Evolutionary conservation across 2,888 invertebrate genomes (phyloP).

Genomic region (Troides aeacus): DNA sequence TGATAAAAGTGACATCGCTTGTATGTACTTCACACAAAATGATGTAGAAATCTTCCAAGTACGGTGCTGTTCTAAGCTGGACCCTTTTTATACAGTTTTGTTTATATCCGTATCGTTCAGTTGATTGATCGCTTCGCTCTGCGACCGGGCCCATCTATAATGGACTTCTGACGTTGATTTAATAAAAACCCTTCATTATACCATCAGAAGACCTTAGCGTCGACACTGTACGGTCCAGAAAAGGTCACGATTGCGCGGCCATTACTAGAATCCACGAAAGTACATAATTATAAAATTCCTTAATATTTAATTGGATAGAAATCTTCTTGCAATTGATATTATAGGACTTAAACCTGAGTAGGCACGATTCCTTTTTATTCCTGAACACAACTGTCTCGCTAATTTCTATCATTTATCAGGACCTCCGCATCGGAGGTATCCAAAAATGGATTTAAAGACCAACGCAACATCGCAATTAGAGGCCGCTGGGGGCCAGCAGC

Average conservation of each 20-base stretch:
- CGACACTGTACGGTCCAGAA: constrained; percentile 36
- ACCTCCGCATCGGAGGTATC: constrained; percentile 42
- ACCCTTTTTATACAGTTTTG: constrained; percentile 42
- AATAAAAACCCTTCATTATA: constrained; percentile 78
- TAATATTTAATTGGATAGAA: constrained; percentile 24
- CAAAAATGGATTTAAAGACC: constrained; percentile 44
- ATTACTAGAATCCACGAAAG: constrained; percentile 43
- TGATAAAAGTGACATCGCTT: neutral
- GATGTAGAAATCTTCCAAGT: constrained; percentile 32
- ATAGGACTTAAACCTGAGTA: constrained; percentile 25
- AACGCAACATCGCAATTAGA: constrained; percentile 58
- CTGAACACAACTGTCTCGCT: constrained; percentile 35
- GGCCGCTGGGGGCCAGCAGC: constrained; percentile 41
- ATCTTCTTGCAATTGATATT: neutral
- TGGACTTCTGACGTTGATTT: constrained; percentile 78
- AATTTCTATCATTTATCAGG: constrained; percentile 54
- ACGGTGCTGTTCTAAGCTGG: constrained; percentile 31
- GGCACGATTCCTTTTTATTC: constrained; percentile 23
- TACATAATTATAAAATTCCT: constrained; percentile 34
- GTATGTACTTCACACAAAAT: neutral
- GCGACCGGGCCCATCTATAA: constrained; percentile 62
- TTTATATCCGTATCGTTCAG: constrained; percentile 53
- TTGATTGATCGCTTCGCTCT: constrained; percentile 68
- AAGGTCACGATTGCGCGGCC: constrained; percentile 37
- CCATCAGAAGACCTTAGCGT: constrained; percentile 55